Evolutionary conservation across 1,140 invertebrate genomes (phyloP).

Genomic region (Temnothorax longispinosus): DNA sequence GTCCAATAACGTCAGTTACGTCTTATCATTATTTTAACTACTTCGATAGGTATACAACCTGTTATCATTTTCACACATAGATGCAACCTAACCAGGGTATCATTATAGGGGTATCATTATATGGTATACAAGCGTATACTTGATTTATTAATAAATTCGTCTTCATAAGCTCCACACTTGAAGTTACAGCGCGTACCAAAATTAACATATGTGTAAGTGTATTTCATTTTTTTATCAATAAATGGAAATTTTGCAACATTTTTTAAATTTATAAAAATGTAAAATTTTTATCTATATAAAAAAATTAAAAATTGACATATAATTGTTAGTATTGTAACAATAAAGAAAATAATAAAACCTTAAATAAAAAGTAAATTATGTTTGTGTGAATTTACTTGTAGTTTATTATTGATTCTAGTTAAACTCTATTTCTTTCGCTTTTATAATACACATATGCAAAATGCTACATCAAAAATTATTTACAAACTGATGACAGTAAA

Average conservation of each 20-base stretch:
- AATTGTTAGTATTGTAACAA: not conserved
- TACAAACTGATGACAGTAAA: not conserved
- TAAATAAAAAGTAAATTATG: not conserved
- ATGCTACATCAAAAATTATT: not conserved
- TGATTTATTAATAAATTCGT: not conserved
- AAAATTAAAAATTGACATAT: not conserved
- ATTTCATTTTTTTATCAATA: conserved; percentile 19
- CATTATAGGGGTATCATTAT: conserved; percentile 14
- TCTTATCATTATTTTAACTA: not conserved
- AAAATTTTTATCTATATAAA: not conserved
- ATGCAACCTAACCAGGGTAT: not conserved
- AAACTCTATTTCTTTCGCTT: not conserved
- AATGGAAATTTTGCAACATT: not conserved
- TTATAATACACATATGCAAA: not conserved
- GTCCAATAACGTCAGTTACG: not conserved
- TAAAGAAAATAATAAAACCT: not conserved
- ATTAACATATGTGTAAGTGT: not conserved
- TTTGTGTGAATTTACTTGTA: not conserved
- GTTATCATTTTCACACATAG: conserved; percentile 17
- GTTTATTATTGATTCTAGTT: not conserved
- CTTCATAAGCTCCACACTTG: not conserved
- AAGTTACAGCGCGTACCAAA: not conserved
- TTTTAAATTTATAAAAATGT: not conserved
- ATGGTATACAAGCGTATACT: not conserved
- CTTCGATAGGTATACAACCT: not conserved